A percentile compares a stretch with the other conserved stretches of the same genome.
phyloP scores from a whole-genome alignment of 2,113 vertebrate species.

The Amblyopsis rosae region DNA sequence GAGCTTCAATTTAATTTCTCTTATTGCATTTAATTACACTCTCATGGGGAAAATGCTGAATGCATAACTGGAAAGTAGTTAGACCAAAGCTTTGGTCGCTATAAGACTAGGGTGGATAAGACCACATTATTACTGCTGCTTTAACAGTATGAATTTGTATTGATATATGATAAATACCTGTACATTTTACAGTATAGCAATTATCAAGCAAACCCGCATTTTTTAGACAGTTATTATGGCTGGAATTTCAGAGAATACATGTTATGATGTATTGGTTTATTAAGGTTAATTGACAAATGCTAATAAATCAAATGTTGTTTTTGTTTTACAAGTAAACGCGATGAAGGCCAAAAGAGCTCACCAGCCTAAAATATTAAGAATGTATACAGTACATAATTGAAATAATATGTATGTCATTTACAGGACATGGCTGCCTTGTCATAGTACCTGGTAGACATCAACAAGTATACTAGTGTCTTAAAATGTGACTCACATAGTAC shows the following conservation, averaged over 20 bases:
- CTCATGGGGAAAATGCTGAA: background rate
- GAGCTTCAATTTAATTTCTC: too few species aligned
- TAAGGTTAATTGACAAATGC: conserved; percentile 19
- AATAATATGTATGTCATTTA: background rate
- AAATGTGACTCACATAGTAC: too few species aligned
- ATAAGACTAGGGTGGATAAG: background rate
- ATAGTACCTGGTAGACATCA: conserved; percentile 58
- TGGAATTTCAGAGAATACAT: conserved; percentile 11
- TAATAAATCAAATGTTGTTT: conserved; percentile 10
- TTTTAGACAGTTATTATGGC: conserved; percentile 3
- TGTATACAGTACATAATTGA: too few species aligned
- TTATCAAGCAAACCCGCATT: conserved; percentile 25
- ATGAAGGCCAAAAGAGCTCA: conserved; percentile 25
- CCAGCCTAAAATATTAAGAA: conserved; percentile 44
- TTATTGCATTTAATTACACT: background rate
- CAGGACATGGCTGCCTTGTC: conserved; percentile 54
- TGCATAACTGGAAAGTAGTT: background rate
- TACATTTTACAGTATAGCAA: conserved; percentile 3
- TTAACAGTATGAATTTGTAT: too few species aligned
- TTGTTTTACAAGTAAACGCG: background rate
- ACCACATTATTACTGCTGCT: background rate
- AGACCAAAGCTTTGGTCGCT: conserved; percentile 1
- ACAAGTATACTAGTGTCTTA: conserved; percentile 48
- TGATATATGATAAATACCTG: too few species aligned
- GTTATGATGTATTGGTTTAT: background rate